Evolutionary conservation across 1,140 invertebrate species (phyloP).

Genomic region (Macrostomum lignano): DNA sequence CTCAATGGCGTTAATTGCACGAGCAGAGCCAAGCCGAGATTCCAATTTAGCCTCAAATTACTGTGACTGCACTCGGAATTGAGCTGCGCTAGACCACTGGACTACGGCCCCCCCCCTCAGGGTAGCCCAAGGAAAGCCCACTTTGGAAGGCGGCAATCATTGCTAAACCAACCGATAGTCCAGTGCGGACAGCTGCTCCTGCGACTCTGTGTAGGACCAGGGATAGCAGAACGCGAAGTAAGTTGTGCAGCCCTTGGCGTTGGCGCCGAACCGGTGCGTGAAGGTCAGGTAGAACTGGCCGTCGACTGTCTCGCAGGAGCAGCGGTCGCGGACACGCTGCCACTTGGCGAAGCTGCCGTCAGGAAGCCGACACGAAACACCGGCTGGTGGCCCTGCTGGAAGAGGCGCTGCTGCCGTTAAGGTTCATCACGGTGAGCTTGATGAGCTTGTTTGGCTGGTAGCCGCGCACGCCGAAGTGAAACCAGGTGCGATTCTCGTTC

Average conservation of each 20-base stretch:
- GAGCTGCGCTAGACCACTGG: slow-evolving; percentile 12
- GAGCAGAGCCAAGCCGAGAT: too few species aligned
- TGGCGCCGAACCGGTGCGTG: slow-evolving; percentile 41
- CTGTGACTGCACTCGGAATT: too few species aligned
- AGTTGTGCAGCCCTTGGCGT: slow-evolving; percentile 40
- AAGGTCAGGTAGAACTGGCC: slow-evolving; percentile 47
- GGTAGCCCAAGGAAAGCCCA: too few species aligned
- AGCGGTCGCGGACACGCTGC: background rate
- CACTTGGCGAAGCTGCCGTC: too few species aligned
- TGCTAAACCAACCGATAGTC: slow-evolving; percentile 37
- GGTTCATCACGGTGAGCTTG: slow-evolving; percentile 52
- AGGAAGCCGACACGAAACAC: too few species aligned
- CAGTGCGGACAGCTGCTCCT: slow-evolving; percentile 37
- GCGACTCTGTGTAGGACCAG: slow-evolving; percentile 50
- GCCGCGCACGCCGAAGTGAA: slow-evolving; percentile 53
- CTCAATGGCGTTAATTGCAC: too few species aligned
- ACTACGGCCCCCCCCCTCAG: too few species aligned
- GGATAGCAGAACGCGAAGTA: slow-evolving; percentile 77
- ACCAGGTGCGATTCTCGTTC: slow-evolving; percentile 68
- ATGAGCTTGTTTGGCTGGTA: slow-evolving; percentile 33
- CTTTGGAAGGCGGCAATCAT: too few species aligned
- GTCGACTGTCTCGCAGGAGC: slow-evolving; percentile 18
- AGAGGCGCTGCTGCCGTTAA: slow-evolving; percentile 67
- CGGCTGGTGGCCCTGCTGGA: slow-evolving; percentile 59
- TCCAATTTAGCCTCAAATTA: too few species aligned